Evolutionary conservation across 1,140 invertebrate species (phyloP).

Genomic region (roundworm (Caenorhabditis elegans)): WBcel235 BX284603.4:6794501-6795000

Average conservation of each 20-base stretch:
- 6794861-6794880: too few species aligned
- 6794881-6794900: too few species aligned
- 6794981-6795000: too few species aligned
- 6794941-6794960: too few species aligned
- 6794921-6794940: too few species aligned
- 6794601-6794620: conserved; percentile 13
- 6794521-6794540: conserved; percentile 31
- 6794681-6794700: not conserved
- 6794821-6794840: too few species aligned
- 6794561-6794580: conserved; percentile 48
- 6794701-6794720: not conserved
- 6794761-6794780: too few species aligned
- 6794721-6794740: conserved; percentile 14
- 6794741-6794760: not conserved
- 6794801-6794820: too few species aligned
- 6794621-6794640: conserved; percentile 26
- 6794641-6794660: not conserved
- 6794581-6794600: not conserved
- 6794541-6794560: conserved; percentile 34
- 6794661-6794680: not conserved
- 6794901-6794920: too few species aligned
- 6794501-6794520: not conserved
- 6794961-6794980: too few species aligned
- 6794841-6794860: too few species aligned
- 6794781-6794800: too few species aligned